Conservation (phyloP, 2,113 vertebrate genomes). For the Trachemys scripta region DNA sequence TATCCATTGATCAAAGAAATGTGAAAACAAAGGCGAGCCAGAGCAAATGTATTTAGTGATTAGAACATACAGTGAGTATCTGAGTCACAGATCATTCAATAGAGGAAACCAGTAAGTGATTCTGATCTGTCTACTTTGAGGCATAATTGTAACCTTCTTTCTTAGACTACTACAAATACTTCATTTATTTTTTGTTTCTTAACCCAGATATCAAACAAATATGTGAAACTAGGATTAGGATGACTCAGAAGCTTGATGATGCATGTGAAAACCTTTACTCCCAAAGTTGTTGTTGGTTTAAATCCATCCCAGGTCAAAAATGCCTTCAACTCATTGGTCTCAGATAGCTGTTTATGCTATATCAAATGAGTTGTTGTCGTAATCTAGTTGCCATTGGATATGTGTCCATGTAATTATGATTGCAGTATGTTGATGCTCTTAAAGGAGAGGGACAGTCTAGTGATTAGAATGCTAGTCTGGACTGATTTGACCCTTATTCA, state of each 20-base stretch:
- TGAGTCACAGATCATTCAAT: not conserved
- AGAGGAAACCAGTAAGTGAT: not conserved
- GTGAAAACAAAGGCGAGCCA: not conserved
- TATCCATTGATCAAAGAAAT: not conserved
- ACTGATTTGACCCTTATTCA: not conserved
- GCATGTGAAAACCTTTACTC: not conserved
- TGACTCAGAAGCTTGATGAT: not conserved
- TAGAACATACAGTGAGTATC: not conserved
- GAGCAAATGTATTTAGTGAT: not conserved
- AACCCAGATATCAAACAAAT: not conserved
- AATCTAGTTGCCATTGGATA: not conserved
- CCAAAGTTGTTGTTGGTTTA: not conserved
- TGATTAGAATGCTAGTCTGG: not conserved
- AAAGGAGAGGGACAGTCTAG: not conserved
- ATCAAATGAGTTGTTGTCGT: no score
- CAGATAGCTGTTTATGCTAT: not conserved
- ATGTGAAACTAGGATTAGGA: not conserved
- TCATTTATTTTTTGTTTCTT: not conserved
- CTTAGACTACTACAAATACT: not conserved
- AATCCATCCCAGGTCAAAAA: not conserved
- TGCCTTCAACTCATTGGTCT: not conserved
- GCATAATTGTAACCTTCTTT: not conserved
- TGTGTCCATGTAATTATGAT: not conserved
- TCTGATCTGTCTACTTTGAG: not conserved
- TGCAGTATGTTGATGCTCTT: not conserved